These are phyloP conservation scores for Saiga tatarica DNA, from an alignment of 2,113 vertebrate genomes.

Conservation along the genomic window DNA sequence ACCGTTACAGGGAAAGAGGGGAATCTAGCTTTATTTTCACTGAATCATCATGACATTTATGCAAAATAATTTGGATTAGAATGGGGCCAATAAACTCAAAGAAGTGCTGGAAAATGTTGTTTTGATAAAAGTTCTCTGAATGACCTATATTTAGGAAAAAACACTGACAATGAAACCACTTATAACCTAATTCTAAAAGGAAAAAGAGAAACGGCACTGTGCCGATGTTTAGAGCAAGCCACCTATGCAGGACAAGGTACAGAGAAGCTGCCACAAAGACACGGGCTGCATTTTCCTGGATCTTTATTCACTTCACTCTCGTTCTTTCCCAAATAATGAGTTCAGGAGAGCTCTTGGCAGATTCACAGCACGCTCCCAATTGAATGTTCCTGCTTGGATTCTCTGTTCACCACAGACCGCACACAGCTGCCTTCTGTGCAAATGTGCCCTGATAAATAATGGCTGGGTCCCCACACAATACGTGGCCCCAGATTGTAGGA, in stretches of 20 bases:
- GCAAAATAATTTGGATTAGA: constrained; percentile 13
- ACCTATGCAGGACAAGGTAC: background rate
- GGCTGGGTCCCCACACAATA: background rate
- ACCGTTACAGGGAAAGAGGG: background rate
- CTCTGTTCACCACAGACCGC: constrained; percentile 8
- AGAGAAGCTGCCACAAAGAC: background rate
- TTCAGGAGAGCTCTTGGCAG: constrained; percentile 15
- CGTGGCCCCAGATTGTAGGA: background rate
- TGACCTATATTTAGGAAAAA: background rate
- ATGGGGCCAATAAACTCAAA: background rate
- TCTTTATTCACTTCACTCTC: constrained; percentile 32
- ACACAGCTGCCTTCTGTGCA: background rate
- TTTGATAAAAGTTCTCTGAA: background rate
- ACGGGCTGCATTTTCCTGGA: background rate
- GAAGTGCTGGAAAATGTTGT: background rate
- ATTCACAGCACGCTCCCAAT: constrained; percentile 33
- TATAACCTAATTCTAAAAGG: constrained; percentile 24
- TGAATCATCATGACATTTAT: background rate
- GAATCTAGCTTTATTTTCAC: background rate
- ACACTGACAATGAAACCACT: background rate
- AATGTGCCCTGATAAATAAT: background rate
- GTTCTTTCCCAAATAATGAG: constrained; percentile 60
- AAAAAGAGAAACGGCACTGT: background rate
- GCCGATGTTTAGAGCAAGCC: background rate
- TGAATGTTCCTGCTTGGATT: background rate